These are phyloP conservation scores for Listronotus oregonensis DNA, from an alignment of 1,140 invertebrate species.

Conservation along the genomic window DNA sequence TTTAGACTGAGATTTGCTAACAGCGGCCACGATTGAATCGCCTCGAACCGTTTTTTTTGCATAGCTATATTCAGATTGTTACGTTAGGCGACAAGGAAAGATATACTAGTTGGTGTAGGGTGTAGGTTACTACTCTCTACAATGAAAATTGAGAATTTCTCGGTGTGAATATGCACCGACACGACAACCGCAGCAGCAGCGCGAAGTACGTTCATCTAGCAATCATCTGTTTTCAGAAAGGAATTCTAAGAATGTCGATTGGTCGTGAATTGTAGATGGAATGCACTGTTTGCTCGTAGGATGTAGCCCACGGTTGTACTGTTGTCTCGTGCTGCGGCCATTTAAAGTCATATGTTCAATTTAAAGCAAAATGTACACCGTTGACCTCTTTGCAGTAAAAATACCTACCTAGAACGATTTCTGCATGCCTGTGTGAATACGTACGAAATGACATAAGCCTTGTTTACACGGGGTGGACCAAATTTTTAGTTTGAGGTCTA, in stretches of 20 bases:
- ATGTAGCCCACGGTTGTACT: constrained; percentile 6
- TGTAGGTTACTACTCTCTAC: constrained; percentile 9
- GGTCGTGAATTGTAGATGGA: constrained; percentile 21
- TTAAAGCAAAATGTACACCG: constrained; percentile 12
- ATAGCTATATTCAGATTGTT: constrained; percentile 16
- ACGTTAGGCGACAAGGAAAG: constrained; percentile 29
- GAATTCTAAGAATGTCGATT: constrained; percentile 30
- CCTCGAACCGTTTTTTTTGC: constrained; percentile 20
- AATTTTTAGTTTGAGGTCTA: too few species aligned
- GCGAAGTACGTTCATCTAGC: constrained; percentile 19
- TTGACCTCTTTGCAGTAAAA: constrained; percentile 14
- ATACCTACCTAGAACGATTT: not conserved
- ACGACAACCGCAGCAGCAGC: not conserved
- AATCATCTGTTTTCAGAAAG: constrained; percentile 21
- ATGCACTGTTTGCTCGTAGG: constrained; percentile 9
- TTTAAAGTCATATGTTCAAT: constrained; percentile 25
- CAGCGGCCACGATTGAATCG: constrained; percentile 10
- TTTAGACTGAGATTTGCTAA: constrained; percentile 33
- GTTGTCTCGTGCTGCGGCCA: constrained; percentile 5
- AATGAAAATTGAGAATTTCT: not conserved
- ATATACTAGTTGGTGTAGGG: constrained; percentile 17
- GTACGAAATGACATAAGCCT: too few species aligned
- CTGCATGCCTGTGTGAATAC: too few species aligned
- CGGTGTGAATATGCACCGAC: not conserved
- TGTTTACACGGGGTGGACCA: too few species aligned